Evolutionary conservation across 2,113 vertebrate genomes (phyloP), one percentile per base, ranked within the genome.

Genomic region (Colistium nudipinnis): DNA sequence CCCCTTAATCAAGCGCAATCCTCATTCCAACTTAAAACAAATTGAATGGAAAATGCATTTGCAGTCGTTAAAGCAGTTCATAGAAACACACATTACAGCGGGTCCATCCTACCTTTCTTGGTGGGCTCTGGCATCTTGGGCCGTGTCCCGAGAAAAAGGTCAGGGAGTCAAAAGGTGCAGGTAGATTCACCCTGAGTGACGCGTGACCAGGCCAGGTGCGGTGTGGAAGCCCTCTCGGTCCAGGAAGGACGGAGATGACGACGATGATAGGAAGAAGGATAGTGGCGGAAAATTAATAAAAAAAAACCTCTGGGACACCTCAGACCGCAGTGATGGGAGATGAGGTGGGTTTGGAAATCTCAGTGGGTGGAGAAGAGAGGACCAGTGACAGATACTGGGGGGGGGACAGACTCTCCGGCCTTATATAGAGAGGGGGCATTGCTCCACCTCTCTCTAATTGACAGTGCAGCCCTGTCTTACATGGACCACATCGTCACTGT

Each of bases 61-160:
- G 49, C 13, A 25, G 0, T 3, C n/a, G n/a, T n/a, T n/a, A n/a
- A n/a, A n/a, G n/a, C n/a, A n/a, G n/a, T n/a, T n/a, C n/a, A n/a
- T n/a, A n/a, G n/a, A n/a, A n/a, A n/a, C n/a, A n/a, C n/a, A n/a
- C n/a, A n/a, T n/a, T n/a, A n/a, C n/a, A n/a, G n/a, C n/a, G n/a
- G n/a, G n/a, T n/a, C n/a, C n/a, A n/a, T n/a, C 89, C 78, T 91
- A 93, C 92, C 92, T 94, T 93, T 93, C 78, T 91, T 94, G 68
- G 91, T 89, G 70, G 93, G 93, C 89, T 94, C 93, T 87, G 93
- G 93, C 93, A 94, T 94, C 86, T 88, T 93, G 90, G 89, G 87
- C 83, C 84, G 67, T 22, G 74, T 88, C 83, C 84, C 84, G 67
- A 77, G 69, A 61, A 79, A 83, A 74, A 54, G 53, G 33, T 69